Evolutionary conservation across 2,888 invertebrate species (phyloP).

Genomic region (Masnerella sp.): DNA sequence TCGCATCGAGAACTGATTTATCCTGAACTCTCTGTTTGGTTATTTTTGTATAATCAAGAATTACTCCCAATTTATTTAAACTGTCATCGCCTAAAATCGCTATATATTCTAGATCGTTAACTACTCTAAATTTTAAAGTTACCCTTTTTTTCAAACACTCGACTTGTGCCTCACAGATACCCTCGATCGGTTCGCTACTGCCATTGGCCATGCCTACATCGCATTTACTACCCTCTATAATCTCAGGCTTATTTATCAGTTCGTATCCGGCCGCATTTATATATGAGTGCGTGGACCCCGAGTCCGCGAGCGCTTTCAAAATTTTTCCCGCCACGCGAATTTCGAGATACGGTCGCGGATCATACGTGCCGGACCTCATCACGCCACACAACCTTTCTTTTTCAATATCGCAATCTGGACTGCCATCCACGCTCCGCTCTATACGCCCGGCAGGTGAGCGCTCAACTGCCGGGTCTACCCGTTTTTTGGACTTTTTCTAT

Average conservation of each 20-base stretch:
- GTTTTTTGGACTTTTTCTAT: background rate
- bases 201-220: background rate
- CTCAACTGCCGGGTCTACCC: background rate
- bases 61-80: background rate
- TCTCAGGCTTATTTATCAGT: background rate
- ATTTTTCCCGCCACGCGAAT: background rate
- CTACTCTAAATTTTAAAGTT: background rate
- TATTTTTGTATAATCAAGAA: background rate
- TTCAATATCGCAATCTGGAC: no score
- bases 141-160: background rate
- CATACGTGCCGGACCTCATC: conserved; percentile 10
- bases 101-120: background rate
- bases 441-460: background rate
- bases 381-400: no score
- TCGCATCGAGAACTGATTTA: no score
- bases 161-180: background rate
- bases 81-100: conserved; percentile 1
- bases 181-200: background rate
- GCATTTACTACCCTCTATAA: background rate
- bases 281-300: conserved; percentile 12
- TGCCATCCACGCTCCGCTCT: no score
- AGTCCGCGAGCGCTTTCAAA: background rate
- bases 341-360: background rate
- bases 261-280: background rate
- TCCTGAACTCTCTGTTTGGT: background rate